Evolutionary conservation across 1,140 invertebrate species (phyloP).

Genomic region (Venustaconcha ellipsiformis): DNA sequence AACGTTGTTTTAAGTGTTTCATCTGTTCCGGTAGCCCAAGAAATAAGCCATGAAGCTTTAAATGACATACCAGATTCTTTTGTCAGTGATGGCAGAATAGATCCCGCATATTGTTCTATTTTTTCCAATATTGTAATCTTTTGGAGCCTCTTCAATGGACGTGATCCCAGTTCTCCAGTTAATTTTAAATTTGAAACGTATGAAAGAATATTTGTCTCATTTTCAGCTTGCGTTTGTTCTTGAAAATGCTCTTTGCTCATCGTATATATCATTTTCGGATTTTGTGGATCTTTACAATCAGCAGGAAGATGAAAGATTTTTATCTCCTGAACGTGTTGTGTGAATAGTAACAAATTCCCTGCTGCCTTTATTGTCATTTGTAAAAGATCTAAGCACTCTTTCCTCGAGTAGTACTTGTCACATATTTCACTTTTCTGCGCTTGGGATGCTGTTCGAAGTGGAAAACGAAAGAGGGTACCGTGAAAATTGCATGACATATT

Average conservation of each 20-base stretch:
- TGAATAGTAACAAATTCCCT: constrained; percentile 47
- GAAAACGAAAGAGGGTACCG: constrained; percentile 54
- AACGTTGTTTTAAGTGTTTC: neutral
- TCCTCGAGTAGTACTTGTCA: neutral
- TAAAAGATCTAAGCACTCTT: constrained; percentile 2
- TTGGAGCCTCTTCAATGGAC: too few species aligned
- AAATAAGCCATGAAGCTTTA: constrained; percentile 4
- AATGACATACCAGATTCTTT: too few species aligned
- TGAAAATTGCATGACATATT: constrained; percentile 23
- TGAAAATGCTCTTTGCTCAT: too few species aligned
- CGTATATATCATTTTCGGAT: neutral
- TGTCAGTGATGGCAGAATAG: too few species aligned
- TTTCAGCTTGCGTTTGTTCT: too few species aligned
- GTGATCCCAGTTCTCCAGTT: too few species aligned
- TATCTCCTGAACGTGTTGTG: constrained; percentile 13
- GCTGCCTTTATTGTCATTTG: constrained; percentile 16
- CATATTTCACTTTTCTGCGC: constrained; percentile 20
- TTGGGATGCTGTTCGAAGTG: constrained; percentile 44
- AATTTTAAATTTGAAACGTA: too few species aligned
- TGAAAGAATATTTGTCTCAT: too few species aligned
- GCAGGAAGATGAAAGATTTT: constrained; percentile 36
- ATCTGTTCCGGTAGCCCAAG: constrained; percentile 7
- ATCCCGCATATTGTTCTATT: too few species aligned
- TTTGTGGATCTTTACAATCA: constrained; percentile 2
- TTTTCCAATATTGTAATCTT: too few species aligned